These are phyloP conservation scores for Zygogramma bicolorata DNA, from an alignment of 2,888 invertebrate genomes.

Conservation along the genomic window DNA sequence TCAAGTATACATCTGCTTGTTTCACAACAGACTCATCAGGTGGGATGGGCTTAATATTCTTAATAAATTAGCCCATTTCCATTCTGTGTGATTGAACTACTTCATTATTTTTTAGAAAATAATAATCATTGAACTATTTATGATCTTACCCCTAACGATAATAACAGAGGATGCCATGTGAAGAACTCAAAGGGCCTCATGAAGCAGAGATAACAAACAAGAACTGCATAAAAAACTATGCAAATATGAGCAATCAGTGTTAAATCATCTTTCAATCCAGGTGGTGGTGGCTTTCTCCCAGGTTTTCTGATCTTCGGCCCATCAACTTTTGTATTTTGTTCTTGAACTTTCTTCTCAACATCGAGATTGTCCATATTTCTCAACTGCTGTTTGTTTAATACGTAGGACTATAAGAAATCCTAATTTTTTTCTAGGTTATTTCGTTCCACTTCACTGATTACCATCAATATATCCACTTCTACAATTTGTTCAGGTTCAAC, in stretches of 20 bases:
- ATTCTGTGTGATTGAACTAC: too few species aligned
- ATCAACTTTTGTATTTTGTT: not conserved
- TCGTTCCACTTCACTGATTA: slow-evolving; percentile 2
- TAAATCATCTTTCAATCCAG: slow-evolving; percentile 41
- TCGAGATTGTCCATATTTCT: not conserved
- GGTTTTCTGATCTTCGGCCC: slow-evolving; percentile 21
- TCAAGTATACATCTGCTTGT: too few species aligned
- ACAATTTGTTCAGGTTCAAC: not conserved
- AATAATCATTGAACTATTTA: not conserved
- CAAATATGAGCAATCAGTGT: slow-evolving; percentile 52
- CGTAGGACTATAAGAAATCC: too few species aligned
- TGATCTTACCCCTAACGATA: slow-evolving; percentile 54
- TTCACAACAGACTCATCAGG: too few species aligned
- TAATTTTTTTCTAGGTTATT: not conserved
- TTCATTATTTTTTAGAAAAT: too few species aligned
- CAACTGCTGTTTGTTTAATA: not conserved
- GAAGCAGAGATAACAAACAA: slow-evolving; percentile 51
- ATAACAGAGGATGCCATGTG: slow-evolving; percentile 56
- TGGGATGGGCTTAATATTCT: too few species aligned
- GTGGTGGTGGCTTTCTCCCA: slow-evolving; percentile 24
- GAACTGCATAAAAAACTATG: slow-evolving; percentile 46
- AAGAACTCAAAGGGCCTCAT: slow-evolving; percentile 53
- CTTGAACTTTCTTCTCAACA: not conserved
- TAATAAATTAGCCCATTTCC: too few species aligned
- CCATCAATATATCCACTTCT: not conserved